phyloP scores from a whole-genome alignment of 2,888 invertebrate genomes.

The Agrochola litura region DNA sequence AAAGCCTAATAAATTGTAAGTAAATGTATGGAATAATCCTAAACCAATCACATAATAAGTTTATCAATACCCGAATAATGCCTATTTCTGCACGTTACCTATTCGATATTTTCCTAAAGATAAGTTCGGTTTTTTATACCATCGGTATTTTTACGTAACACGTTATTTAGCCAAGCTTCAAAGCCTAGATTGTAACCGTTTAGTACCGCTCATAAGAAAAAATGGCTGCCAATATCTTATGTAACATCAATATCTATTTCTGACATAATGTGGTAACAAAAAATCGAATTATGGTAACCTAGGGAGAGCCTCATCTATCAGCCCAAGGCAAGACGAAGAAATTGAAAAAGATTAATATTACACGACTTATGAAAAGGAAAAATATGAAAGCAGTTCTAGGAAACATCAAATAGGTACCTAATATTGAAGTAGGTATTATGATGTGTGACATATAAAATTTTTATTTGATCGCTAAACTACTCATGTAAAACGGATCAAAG shows the following conservation, averaged over 20 bases:
- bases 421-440: background rate
- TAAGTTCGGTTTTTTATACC: background rate
- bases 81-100: background rate
- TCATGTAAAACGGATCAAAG: slow-evolving; percentile 9
- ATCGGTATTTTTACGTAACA: slow-evolving; percentile 16
- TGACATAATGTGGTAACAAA: slow-evolving; percentile 21
- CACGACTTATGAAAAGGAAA: slow-evolving; percentile 5
- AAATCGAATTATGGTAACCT: slow-evolving; percentile 40
- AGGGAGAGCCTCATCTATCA: slow-evolving; percentile 38
- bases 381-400: background rate
- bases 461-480: slow-evolving; percentile 22
- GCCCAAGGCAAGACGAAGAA: slow-evolving; percentile 22
- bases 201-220: slow-evolving; percentile 28
- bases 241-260: slow-evolving; percentile 32
- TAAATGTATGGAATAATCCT: background rate
- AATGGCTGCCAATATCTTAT: slow-evolving; percentile 35
- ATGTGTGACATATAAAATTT: slow-evolving; percentile 17
- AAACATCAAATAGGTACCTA: slow-evolving; percentile 14
- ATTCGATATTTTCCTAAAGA: slow-evolving; percentile 15
- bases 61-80: background rate
- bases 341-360: slow-evolving; percentile 58
- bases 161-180: background rate
- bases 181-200: slow-evolving; percentile 16
- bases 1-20: background rate
- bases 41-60: slow-evolving; percentile 15